Conservation (phyloP, 2,113 vertebrate genomes). For the Calidris pugnax region DNA sequence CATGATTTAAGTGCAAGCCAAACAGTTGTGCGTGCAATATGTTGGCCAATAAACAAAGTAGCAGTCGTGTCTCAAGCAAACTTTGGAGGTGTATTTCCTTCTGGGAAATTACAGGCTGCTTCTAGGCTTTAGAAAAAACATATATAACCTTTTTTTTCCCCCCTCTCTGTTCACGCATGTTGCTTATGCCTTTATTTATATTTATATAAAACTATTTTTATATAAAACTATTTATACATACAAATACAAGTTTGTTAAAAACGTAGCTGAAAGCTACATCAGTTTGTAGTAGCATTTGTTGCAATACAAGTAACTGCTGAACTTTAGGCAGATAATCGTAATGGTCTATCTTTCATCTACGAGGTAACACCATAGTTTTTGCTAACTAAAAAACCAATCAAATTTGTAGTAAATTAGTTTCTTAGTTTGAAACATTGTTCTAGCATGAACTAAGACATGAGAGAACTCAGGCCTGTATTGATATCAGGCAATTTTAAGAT, state of each 20-base stretch:
- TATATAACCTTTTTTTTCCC: accelerated
- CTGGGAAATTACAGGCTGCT: background rate
- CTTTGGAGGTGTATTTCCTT: background rate
- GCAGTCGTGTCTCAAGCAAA: background rate
- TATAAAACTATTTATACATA: background rate
- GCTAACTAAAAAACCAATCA: background rate
- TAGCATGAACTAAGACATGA: background rate
- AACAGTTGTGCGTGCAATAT: accelerated
- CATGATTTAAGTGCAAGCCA: background rate
- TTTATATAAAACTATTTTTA: too few relatives aligned
- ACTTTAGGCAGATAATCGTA: background rate
- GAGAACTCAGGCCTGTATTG: background rate
- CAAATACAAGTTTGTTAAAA: background rate
- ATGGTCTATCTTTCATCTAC: background rate
- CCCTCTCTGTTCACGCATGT: accelerated
- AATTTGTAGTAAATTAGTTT: background rate
- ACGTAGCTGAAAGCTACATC: background rate
- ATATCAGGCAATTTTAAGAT: background rate
- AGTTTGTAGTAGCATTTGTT: background rate
- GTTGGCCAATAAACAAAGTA: too few relatives aligned
- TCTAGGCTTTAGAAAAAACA: background rate
- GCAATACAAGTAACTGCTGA: background rate
- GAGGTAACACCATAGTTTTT: background rate
- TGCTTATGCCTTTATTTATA: background rate
- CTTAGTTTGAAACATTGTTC: background rate